Evolutionary conservation across 2,113 vertebrate genomes (phyloP), one percentile per base, ranked within the genome.

Genomic region (Phylloscopus whistleri): DNA sequence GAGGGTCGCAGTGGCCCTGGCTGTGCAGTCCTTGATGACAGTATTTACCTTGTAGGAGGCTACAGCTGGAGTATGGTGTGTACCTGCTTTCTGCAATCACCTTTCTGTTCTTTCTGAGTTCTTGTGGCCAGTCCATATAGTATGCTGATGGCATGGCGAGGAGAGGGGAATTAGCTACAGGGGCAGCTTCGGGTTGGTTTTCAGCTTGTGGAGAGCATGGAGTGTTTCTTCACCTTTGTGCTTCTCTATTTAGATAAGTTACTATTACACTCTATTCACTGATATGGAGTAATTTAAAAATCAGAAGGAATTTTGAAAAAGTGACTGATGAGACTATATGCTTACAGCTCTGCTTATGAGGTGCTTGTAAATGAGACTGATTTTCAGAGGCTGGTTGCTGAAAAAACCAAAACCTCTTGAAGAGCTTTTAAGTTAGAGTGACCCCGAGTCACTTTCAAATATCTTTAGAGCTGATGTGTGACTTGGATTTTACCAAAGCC

Each of bases 1-100:
- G 99, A 99, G 95, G 99, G 99, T 16, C 99, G 99, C 93, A 99
- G 99, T 48, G 99, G 99, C 26, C 99, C 99, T 13, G 99, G 99
- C 88, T 99, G 99, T 3, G 98, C 99, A 12, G 99, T 99, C 77
- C 97, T 99, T 39, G 99, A 99, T 2, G 99, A 99, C 96, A 99
- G 98, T 89, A 99, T 99, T 97, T 99, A 99, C 95, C 98, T 99
- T 13, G 98, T 99, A 21, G 99, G 99, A 28, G 99, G 99, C 93
- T 99, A 99, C 97, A 99, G 99, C 97, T 99, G 99, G 99, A 99
- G 99, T 94, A 99, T 99, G 99, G 99, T 99, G 97, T 11, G 97
- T 97, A 55, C 55, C 74, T 68, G 66, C 84, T 63, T 60, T 86
- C 64, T 78, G 4, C 62, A 69, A 3, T 23, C 30, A 58, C 16